These are phyloP conservation scores for Caradrina kadenii DNA, from an alignment of 2,888 invertebrate species.

Conservation along the genomic window DNA sequence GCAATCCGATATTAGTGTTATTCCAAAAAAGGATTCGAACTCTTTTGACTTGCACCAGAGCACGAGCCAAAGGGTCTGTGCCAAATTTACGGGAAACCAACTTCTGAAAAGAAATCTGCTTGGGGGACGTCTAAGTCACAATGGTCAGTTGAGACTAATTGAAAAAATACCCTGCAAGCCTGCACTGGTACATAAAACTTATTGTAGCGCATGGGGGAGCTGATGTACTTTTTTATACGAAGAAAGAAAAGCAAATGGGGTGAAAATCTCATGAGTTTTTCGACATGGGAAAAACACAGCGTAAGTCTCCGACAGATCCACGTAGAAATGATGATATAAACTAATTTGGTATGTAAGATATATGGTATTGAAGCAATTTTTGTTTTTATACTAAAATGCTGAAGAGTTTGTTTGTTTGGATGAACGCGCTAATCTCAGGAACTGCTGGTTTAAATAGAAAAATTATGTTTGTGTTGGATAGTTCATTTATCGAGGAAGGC, in stretches of 20 bases:
- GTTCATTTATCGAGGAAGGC: no score
- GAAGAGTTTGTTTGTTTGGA: no score
- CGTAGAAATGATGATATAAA: no score
- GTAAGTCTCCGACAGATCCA: background rate
- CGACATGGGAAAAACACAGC: background rate
- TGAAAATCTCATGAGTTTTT: background rate
- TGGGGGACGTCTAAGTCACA: conserved; percentile 61
- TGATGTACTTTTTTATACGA: conserved; percentile 11
- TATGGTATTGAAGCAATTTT: no score
- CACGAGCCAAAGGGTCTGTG: conserved; percentile 58
- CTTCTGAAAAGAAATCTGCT: conserved; percentile 75
- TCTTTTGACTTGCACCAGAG: conserved; percentile 37
- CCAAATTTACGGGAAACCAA: conserved; percentile 76
- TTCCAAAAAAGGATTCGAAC: background rate
- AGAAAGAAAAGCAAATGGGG: conserved; percentile 31
- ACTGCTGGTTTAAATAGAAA: no score
- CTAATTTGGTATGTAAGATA: no score
- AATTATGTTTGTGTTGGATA: no score
- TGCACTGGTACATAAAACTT: conserved; percentile 43
- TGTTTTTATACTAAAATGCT: no score
- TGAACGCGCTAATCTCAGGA: no score
- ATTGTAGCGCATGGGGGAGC: conserved; percentile 24
- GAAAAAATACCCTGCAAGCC: conserved; percentile 45
- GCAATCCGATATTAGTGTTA: background rate
- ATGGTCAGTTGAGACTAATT: conserved; percentile 62